Base-by-base conservation (phyloP, 2,113 vertebrate genomes). In the Phylloscopus trochiloides region DNA sequence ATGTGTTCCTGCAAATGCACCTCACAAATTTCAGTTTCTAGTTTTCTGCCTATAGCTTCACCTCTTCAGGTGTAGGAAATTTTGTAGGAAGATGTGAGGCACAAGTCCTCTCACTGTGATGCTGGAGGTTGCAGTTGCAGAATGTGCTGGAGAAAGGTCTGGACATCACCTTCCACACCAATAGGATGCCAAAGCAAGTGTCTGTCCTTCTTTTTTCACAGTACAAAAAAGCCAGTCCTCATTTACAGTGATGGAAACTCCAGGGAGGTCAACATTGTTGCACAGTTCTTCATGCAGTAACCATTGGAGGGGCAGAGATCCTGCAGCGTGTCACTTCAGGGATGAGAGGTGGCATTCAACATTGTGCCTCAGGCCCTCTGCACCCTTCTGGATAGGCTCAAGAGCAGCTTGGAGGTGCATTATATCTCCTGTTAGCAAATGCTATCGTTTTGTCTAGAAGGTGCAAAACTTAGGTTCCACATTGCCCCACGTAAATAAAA, bases 391-490 rank as follows among this genome's bases (percentile, higher is more conserved):
- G 26, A 5, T 58, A 16, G 18, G 21, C 63, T 84, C 73, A 78
- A 12, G 17, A 72, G 43, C 70, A 89, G 19, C 55, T 62, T 66
- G 54, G 29, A 84, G 15, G 31, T 75, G 14, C 48, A 14, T 73
- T 52, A 76, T 50, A 76, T 26, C 29, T 86, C 47, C 77, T 12
- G 2, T 25, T 32, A 74, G 15, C 13, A 91, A 91, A 78, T 36
- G 18, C 28, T 85, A 31, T 54, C 5, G 16, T 61, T 94, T 62
- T n/a, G 7, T 74, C 50, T 47, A 45, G 50, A 61, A 63, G 68
- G 26, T 0, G 1, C 1, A 16, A 84, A 84, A 34, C 1, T 1
- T 21, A 55, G 40, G 31, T 81, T 67, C 57, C 2, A 0, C 13
- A 34, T 55, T 54, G 6, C 6, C 21, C 8, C 21, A 68, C 0